Evolutionary conservation across 2,888 invertebrate genomes (phyloP), one percentile per base, ranked within the genome.

Genomic region (Reticulitermes lucifugus): DNA sequence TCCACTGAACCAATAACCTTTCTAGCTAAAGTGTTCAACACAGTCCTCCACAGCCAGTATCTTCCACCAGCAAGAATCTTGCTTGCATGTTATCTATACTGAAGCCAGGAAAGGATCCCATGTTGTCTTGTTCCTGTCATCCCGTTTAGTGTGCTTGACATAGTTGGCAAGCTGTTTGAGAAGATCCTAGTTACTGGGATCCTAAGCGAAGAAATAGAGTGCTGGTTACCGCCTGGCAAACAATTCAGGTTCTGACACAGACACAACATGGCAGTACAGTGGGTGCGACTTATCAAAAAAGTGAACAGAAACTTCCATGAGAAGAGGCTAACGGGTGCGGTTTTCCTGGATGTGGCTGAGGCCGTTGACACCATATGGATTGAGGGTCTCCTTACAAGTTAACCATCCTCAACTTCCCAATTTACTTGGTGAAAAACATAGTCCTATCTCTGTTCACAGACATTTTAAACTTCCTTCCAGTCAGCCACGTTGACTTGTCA

Each of bases 31-130:
- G 9, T 65, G 22, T 65, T 65, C 9, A 65, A 65, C 25, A 21
- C 65, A 6, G 25, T 65, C 25, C 25, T 22, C 14, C 21, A 21
- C n/a, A n/a, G 65, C 6, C 65, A 65, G n/a, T 65, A 65, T 21
- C 21, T n/a, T 21, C 65, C 65, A 65, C 65, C 21, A 65, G 25
- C 25, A n/a, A 9, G n/a, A 65, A n/a, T 1, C 65, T 1, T 21
- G 25, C 65, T 59, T 79, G 60, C 60, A 70, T 43, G 35, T 6
- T 82, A 35, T 83, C 43, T 5, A 55, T 75, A 84, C 60, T 60
- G 18, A 75, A 60, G 35, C 71, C 29, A 9, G 14, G 22, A 2
- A 79, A 43, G 59, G 82, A 82, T 35, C 65, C 12, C 10, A 59
- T 21, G n/a, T n/a, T 59, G n/a, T 21, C 41, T 18, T 82, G n/a